A percentile compares a stretch with the other conserved stretches of the same genome.
These are phyloP conservation scores for Ahaetulla prasina DNA, from an alignment of 2,113 vertebrate species.

Conservation along the genomic window DNA sequence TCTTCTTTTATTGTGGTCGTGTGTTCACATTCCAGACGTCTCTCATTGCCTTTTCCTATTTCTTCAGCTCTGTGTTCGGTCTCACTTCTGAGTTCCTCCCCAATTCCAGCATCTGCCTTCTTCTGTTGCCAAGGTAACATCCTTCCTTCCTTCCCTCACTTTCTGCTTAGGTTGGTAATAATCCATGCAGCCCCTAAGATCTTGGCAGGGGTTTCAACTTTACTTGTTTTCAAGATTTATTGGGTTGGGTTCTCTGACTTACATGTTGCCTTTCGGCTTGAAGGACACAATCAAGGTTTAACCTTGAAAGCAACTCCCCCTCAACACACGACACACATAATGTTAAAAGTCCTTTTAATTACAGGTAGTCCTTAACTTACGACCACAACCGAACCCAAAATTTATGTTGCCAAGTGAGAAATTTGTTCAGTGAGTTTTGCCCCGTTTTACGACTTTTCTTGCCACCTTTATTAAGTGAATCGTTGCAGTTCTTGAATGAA, in stretches of 20 bases:
- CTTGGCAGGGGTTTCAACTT: background rate
- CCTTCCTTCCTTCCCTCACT: background rate
- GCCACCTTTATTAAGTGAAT: too few species aligned
- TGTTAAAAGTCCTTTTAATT: background rate
- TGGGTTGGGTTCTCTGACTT: background rate
- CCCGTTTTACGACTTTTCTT: too few species aligned
- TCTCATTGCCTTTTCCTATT: background rate
- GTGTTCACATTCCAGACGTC: background rate
- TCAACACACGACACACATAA: background rate
- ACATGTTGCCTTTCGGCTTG: background rate
- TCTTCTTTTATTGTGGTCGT: background rate
- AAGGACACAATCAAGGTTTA: background rate
- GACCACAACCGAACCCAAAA: too few species aligned
- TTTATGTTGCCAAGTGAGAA: too few species aligned
- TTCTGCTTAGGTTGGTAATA: background rate
- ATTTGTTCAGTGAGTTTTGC: too few species aligned
- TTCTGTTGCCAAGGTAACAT: background rate
- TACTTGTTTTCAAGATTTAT: background rate
- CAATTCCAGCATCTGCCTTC: background rate
- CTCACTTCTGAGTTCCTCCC: background rate
- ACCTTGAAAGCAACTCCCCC: background rate
- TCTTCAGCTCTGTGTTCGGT: background rate
- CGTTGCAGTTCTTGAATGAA: too few species aligned
- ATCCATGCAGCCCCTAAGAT: background rate
- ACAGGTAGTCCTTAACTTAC: too few species aligned